Percentiles rank a stretch among this genome's conserved stretches.
phyloP scores from a whole-genome alignment of 2,888 invertebrate species.

The Anodontia alba region DNA sequence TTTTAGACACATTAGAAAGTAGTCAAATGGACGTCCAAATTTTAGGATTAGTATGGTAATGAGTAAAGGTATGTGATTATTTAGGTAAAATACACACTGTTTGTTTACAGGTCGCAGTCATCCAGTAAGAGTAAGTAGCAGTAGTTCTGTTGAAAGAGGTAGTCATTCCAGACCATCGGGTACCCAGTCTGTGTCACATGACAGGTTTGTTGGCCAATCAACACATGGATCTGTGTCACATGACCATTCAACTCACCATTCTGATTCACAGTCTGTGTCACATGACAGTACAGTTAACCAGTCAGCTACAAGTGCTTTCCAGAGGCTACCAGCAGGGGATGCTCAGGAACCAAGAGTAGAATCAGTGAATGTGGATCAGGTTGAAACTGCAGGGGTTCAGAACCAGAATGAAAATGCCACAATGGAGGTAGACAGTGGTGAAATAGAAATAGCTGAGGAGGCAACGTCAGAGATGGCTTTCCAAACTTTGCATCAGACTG shows the following conservation, averaged over 20 bases:
- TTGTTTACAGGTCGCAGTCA: constrained; percentile 76
- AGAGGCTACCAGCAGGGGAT: constrained; percentile 5
- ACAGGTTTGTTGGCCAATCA: background rate
- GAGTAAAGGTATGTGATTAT: no score
- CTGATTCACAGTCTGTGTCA: constrained; percentile 23
- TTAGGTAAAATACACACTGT: no score
- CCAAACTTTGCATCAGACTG: constrained; percentile 77
- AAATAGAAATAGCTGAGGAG: constrained; percentile 78
- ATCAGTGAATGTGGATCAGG: constrained; percentile 45
- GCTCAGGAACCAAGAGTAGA: constrained; percentile 6
- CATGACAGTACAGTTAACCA: constrained; percentile 40
- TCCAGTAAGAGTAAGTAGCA: constrained; percentile 66
- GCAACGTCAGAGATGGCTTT: constrained; percentile 80
- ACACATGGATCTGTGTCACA: background rate
- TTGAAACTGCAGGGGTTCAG: background rate
- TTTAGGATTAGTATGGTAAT: no score
- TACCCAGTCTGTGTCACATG: constrained; percentile 30
- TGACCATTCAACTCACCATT: background rate
- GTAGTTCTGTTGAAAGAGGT: constrained; percentile 32
- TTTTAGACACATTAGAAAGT: no score
- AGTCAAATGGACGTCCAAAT: no score
- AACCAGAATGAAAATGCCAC: constrained; percentile 1
- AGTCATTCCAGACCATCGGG: constrained; percentile 21
- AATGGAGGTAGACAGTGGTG: constrained; percentile 18
- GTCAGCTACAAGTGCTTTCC: constrained; percentile 26